Conservation (phyloP, 2,797 vertebrate species). For the Rousettus madagascariensis region DNA sequence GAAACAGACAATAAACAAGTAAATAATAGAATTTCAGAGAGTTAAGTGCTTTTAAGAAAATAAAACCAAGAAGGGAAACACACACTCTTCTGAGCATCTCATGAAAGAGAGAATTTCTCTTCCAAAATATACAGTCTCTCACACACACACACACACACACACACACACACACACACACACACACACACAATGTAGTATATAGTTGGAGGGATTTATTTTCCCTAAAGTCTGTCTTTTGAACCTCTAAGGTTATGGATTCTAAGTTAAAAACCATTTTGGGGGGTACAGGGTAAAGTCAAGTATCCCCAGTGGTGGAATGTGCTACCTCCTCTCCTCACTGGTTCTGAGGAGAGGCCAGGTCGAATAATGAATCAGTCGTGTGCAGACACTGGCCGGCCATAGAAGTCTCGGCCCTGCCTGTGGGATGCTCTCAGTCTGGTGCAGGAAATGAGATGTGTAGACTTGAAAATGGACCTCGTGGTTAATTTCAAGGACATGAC, state of each 20-base stretch:
- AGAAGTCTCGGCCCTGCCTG: not conserved
- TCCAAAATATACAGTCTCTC: not conserved
- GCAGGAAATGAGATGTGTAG: not conserved
- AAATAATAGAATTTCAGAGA: not conserved
- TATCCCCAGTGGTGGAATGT: not conserved
- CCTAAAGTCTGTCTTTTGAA: not conserved
- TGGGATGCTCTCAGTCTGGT: not conserved
- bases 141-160: rapidly evolving
- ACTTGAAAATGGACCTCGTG: not conserved
- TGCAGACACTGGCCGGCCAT: not conserved
- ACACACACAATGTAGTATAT: not conserved
- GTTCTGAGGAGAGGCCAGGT: not conserved
- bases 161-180: not conserved
- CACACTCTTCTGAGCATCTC: not conserved
- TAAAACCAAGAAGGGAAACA: not conserved
- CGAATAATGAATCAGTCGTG: not conserved
- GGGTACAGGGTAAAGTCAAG: not conserved
- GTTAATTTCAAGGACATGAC: rapidly evolving
- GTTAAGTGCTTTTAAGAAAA: not conserved
- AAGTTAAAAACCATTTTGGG: not conserved
- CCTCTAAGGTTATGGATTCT: not conserved
- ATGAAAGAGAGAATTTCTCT: not conserved
- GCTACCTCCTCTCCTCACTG: too few species aligned
- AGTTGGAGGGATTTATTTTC: not conserved
- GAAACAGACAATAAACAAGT: not conserved